phyloP scores from a whole-genome alignment of 2,888 invertebrate genomes.

The Frankliniella fusca region DNA sequence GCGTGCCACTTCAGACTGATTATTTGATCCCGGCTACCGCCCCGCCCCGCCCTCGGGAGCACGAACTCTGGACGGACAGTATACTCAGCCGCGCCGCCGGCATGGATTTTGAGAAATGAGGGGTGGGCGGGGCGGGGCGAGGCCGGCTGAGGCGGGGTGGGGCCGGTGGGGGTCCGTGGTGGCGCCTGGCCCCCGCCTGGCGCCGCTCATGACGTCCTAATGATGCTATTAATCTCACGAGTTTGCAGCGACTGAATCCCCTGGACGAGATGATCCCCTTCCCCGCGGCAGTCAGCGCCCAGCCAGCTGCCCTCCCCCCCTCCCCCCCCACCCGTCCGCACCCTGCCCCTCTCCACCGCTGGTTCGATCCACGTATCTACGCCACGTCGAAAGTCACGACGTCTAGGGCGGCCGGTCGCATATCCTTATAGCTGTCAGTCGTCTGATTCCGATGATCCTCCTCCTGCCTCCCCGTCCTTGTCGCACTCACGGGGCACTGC shows the following conservation, averaged over 20 bases:
- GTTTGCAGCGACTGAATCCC: slow-evolving; percentile 8
- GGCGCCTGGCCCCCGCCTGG: not conserved
- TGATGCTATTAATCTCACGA: slow-evolving; percentile 19
- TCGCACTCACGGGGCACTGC: too few species aligned
- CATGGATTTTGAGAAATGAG: slow-evolving; percentile 18
- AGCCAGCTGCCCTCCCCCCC: not conserved
- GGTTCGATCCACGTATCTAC: not conserved
- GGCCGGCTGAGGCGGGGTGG: not conserved
- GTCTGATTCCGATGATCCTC: too few species aligned
- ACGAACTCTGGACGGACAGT: not conserved
- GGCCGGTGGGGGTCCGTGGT: not conserved
- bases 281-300: not conserved
- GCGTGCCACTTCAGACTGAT: not conserved
- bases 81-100: not conserved
- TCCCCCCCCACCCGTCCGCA: too few species aligned
- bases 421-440: too few species aligned
- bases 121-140: not conserved
- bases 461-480: too few species aligned
- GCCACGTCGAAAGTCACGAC: not conserved
- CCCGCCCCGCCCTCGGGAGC: not conserved
- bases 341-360: too few species aligned
- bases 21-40: not conserved
- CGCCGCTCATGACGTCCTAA: slow-evolving; percentile 24
- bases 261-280: not conserved
- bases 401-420: too few species aligned